Evolutionary conservation across 2,888 invertebrate species (phyloP), one percentile per base, ranked within the genome.

Genomic region (Digitonthophagus gazella): DNA sequence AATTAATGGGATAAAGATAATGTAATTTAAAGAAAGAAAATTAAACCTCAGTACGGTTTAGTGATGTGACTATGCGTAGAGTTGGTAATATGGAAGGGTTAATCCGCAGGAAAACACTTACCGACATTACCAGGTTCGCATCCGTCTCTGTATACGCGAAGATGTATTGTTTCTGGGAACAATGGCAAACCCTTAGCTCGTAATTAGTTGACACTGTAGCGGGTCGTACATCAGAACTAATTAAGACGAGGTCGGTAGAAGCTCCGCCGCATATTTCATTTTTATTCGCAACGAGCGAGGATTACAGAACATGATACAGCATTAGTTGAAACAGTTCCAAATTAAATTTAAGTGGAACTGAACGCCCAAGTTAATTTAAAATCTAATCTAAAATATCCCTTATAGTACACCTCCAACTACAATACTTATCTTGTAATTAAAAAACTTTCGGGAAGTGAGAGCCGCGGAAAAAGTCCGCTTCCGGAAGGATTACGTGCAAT

Each of bases 221-320:
- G 63, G 58, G 54, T 20, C 57, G 58, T 65, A 67, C 64, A 57
- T 65, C 65, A 67, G 67, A 66, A 67, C 66, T 69, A 69, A 69
- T 67, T 67, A 75, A 67, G 68, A 72, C 44, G 19, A 69, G 28
- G 4, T 22, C 56, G 0, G n/a, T n/a, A n/a, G n/a, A n/a, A n/a
- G n/a, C n/a, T 81, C 80, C 14, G 85, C 74, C 1, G 84, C 81
- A 67, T 87, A 57, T 57, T 44, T 44, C 28, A 44, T 44, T 44
- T 44, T 44, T 44, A 44, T 44, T 44, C 8, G 11, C 6, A 44
- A 44, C 28, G 11, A 3, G 28, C 8, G 28, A 44, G 22, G 28
- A 44, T 44, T 44, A 44, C 28, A 11, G 11, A 44, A 44, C 28
- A 5, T 5, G 28, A 44, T 44, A 44, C 28, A 44, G 28, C 3